A percentile compares a stretch with the other conserved stretches of the same genome.
phyloP scores from a whole-genome alignment of 2,888 invertebrate genomes.

The Athrips mouffetella region DNA sequence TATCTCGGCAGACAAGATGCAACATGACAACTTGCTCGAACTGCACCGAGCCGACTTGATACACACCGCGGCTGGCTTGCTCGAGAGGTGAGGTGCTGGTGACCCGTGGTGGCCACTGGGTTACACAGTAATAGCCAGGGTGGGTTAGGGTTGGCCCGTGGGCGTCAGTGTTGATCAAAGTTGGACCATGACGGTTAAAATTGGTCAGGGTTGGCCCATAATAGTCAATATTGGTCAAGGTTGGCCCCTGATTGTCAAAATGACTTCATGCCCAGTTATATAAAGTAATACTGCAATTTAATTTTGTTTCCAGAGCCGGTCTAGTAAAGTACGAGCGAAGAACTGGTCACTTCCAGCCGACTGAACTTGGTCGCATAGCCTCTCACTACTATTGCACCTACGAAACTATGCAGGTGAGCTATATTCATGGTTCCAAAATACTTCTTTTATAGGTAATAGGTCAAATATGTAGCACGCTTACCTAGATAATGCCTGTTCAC shows the following conservation, averaged over 20 bases:
- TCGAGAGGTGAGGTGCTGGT: conserved; percentile 88
- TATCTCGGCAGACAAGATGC: conserved; percentile 86
- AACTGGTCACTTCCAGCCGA: conserved; percentile 91
- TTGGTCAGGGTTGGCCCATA: too few species aligned
- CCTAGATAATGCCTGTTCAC: too few species aligned
- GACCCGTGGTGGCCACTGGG: too few species aligned
- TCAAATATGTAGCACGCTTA: not conserved
- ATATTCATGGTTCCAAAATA: not conserved
- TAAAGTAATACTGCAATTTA: not conserved
- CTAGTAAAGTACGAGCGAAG: conserved; percentile 97
- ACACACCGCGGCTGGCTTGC: conserved; percentile 93
- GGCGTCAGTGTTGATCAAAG: too few species aligned
- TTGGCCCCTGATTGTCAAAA: too few species aligned
- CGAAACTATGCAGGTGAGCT: conserved; percentile 88
- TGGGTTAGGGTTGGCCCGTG: too few species aligned
- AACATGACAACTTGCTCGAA: conserved; percentile 91
- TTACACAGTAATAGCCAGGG: too few species aligned
- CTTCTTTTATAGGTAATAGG: not conserved
- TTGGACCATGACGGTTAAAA: too few species aligned
- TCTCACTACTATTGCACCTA: conserved; percentile 99
- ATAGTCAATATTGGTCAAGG: not conserved
- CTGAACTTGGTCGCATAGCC: conserved; percentile 97
- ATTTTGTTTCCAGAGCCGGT: conserved; percentile 83
- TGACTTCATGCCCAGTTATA: too few species aligned
- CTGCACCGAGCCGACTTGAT: conserved; percentile 95